Percentiles rank a stretch among this genome's conserved stretches.
phyloP scores from a whole-genome alignment of 2,888 invertebrate genomes.

The Pristionchus maxplancki region DNA sequence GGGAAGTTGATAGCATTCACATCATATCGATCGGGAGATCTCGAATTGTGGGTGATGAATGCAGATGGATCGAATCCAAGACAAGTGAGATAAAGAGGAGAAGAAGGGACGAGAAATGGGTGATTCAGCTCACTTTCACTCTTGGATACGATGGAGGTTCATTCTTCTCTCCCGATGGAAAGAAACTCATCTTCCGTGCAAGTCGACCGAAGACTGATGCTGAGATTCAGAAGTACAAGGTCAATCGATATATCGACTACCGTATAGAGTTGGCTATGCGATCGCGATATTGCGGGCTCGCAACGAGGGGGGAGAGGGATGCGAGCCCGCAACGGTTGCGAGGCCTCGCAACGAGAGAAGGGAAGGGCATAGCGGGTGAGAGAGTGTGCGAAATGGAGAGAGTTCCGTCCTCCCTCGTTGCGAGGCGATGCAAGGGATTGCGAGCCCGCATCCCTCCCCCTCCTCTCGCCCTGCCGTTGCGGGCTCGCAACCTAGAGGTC shows the following conservation, averaged over 20 bases:
- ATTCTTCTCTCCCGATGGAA: constrained; percentile 75
- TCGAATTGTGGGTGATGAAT: constrained; percentile 73
- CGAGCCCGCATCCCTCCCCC: too few relatives aligned
- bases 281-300: too few relatives aligned
- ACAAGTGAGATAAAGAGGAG: constrained; percentile 54
- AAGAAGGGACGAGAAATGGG: neutral
- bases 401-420: too few relatives aligned
- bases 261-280: too few relatives aligned
- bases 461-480: too few relatives aligned
- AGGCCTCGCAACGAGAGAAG: too few relatives aligned
- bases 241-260: constrained; percentile 52
- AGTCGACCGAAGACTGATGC: constrained; percentile 68
- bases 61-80: constrained; percentile 64
- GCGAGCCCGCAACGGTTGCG: too few relatives aligned
- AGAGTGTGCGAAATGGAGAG: too few relatives aligned
- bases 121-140: constrained; percentile 62
- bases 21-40: constrained; percentile 67
- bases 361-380: too few relatives aligned
- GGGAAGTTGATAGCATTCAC: constrained; percentile 73
- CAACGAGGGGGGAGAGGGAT: too few relatives aligned
- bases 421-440: too few relatives aligned
- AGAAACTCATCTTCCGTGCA: constrained; percentile 71
- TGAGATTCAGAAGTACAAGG: constrained; percentile 69
- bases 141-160: constrained; percentile 75
- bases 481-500: too few relatives aligned